phyloP scores from a whole-genome alignment of 2,888 invertebrate species.

The Heliconius charithonia region DNA sequence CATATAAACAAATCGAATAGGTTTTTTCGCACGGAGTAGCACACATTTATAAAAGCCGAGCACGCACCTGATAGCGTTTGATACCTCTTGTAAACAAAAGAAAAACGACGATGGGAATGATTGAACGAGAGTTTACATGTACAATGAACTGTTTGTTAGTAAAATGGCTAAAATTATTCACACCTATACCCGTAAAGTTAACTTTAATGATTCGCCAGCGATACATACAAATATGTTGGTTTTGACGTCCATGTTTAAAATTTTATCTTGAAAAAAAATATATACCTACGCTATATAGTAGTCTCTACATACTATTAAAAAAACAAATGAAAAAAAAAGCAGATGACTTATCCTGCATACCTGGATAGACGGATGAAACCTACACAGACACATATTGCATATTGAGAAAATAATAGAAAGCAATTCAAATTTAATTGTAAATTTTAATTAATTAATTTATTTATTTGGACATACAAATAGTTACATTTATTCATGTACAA shows the following conservation, averaged over 20 bases:
- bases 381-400: neutral
- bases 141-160: conserved; percentile 36
- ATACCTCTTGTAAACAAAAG: conserved; percentile 45
- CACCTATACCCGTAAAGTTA: conserved; percentile 25
- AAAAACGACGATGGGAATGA: conserved; percentile 40
- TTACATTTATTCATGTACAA: too few relatives aligned
- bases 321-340: neutral
- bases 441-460: neutral
- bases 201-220: conserved; percentile 31
- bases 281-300: neutral
- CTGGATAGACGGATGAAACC: neutral
- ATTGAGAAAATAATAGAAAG: neutral
- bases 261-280: neutral
- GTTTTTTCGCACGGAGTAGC: conserved; percentile 37
- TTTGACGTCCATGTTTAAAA: neutral
- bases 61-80: conserved; percentile 44
- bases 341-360: neutral
- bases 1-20: conserved; percentile 39
- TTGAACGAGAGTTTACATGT: conserved; percentile 38
- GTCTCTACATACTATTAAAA: too few relatives aligned
- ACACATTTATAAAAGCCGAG: conserved; percentile 40
- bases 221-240: conserved; percentile 22
- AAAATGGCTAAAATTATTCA: conserved; percentile 32
- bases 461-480: too few relatives aligned
- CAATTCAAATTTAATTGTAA: neutral